Percentiles rank a stretch among this genome's conserved stretches.
phyloP scores from a whole-genome alignment of 64 coral and sea anemone genomes.

The Catalaphyllia jardinei region DNA sequence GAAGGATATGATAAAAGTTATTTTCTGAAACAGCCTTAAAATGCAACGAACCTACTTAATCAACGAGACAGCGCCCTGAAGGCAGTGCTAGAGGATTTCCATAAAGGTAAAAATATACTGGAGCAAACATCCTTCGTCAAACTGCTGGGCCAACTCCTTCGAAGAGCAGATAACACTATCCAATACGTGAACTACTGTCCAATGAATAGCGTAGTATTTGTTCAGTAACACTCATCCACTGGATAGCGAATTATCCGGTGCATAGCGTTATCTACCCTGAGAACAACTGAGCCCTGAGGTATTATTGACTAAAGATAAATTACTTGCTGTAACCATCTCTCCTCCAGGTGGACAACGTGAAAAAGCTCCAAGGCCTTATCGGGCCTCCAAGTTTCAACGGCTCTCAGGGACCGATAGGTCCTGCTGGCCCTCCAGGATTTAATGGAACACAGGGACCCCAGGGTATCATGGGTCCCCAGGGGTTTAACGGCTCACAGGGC shows the following conservation, averaged over 20 bases:
- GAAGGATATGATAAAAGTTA: too few species aligned
- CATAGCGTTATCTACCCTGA: not conserved
- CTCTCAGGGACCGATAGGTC: constrained; percentile 22
- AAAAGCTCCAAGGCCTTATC: not conserved
- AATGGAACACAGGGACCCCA: constrained; percentile 35
- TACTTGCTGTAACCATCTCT: not conserved
- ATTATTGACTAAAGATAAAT: not conserved
- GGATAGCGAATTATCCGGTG: not conserved
- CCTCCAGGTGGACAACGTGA: not conserved
- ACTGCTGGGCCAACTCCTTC: not conserved
- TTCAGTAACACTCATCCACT: too few species aligned
- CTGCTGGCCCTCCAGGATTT: constrained; percentile 43
- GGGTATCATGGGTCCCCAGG: constrained; percentile 18
- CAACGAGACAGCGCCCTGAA: not conserved
- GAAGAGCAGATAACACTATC: not conserved
- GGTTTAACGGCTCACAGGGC: constrained; percentile 37
- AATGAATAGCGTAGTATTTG: too few species aligned
- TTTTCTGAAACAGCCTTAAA: too few species aligned
- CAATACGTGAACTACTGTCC: not conserved
- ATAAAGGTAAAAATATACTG: not conserved
- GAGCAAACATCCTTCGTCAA: too few species aligned
- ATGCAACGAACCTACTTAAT: not conserved
- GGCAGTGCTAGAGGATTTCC: not conserved
- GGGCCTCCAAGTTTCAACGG: constrained; percentile 33
- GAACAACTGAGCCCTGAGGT: too few species aligned